Evolutionary conservation across 2,797 vertebrate species (phyloP).

Genomic region (Phrynocephalus vlangalii): DNA sequence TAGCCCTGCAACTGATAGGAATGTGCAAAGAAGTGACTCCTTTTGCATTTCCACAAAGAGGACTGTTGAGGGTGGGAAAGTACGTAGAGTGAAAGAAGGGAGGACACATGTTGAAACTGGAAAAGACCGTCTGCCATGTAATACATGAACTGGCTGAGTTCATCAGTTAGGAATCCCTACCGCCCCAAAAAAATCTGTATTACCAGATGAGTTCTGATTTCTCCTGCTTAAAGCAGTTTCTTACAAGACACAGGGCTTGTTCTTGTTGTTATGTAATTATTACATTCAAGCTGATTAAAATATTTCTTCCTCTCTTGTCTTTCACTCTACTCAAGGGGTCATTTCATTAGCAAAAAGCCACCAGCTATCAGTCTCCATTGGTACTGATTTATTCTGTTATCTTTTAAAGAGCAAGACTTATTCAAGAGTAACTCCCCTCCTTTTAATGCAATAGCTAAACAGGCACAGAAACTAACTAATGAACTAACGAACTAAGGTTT

Average conservation of each 20-base stretch:
- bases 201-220: neutral
- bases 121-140: too few species aligned
- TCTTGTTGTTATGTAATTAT: neutral
- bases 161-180: too few species aligned
- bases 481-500: neutral
- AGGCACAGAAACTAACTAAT: too few species aligned
- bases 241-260: neutral
- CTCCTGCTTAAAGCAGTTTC: neutral
- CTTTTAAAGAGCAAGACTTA: neutral
- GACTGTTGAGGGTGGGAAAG: neutral
- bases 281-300: neutral
- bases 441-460: neutral
- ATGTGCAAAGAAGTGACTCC: neutral
- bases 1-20: neutral
- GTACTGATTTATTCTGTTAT: neutral
- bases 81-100: too few species aligned
- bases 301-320: neutral
- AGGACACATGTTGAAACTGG: too few species aligned
- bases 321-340: too few species aligned
- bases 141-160: too few species aligned
- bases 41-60: neutral
- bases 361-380: neutral
- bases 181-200: too few species aligned
- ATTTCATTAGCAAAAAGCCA: neutral
- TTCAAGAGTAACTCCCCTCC: neutral